Percentiles rank a stretch among this genome's conserved stretches.
These are phyloP conservation scores for Sebastes umbrosus DNA, from an alignment of 2,797 vertebrate genomes.

Conservation along the genomic window DNA sequence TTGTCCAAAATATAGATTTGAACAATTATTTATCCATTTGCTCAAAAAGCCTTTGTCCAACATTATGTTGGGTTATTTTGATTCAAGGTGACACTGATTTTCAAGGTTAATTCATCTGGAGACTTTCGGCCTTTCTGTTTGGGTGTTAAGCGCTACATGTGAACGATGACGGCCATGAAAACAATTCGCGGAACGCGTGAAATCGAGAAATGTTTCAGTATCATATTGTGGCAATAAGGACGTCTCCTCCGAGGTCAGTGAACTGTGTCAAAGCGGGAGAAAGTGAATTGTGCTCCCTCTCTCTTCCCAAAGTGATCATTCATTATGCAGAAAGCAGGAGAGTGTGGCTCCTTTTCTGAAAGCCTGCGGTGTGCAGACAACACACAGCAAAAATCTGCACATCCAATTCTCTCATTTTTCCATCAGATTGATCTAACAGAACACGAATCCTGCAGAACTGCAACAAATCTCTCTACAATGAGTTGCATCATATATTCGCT, in stretches of 20 bases:
- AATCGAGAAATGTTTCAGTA: background rate
- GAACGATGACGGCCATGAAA: background rate
- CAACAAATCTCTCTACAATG: constrained; percentile 34
- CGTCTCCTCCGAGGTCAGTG: constrained; percentile 18
- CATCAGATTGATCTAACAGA: constrained; percentile 33
- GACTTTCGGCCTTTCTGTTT: background rate
- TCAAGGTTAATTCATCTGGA: background rate
- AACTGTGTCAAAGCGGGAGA: constrained; percentile 40
- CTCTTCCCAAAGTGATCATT: constrained; percentile 49
- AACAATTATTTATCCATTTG: background rate
- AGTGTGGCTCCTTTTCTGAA: constrained; percentile 12
- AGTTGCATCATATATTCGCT: constrained; percentile 30
- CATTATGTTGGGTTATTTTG: background rate
- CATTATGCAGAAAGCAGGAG: constrained; percentile 60
- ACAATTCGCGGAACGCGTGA: constrained; percentile 1
- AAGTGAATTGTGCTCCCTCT: constrained; percentile 36
- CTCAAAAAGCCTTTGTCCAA: background rate
- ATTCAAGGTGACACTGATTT: background rate
- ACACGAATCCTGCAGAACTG: constrained; percentile 21
- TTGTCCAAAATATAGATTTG: background rate
- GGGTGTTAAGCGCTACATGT: background rate
- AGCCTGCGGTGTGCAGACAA: constrained; percentile 1
- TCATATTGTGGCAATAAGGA: background rate
- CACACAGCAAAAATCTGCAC: background rate
- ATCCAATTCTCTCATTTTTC: constrained; percentile 21